Percentiles rank a stretch among this genome's conserved stretches.
Evolutionary conservation across 2,797 vertebrate species (phyloP).

Genomic region (Sebastes diaconus): DNA sequence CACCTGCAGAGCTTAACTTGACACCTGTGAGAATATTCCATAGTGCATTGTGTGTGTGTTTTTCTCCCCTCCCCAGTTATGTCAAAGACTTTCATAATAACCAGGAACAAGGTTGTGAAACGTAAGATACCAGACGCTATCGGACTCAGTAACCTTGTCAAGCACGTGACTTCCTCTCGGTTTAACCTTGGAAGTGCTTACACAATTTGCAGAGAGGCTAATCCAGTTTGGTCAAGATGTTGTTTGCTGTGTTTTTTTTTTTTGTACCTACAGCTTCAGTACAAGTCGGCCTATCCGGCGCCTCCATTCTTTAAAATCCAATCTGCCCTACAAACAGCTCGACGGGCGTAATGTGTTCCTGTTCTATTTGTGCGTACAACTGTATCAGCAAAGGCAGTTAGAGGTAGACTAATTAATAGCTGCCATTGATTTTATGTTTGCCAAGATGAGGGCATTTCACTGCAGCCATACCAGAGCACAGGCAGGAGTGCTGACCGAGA

Average conservation of each 20-base stretch:
- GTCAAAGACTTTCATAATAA: slow-evolving; percentile 13
- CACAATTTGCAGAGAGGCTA: neutral
- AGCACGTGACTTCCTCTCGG: slow-evolving; percentile 9
- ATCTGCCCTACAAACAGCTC: neutral
- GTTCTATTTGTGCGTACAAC: slow-evolving; percentile 45
- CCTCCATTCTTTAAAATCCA: slow-evolving; percentile 1
- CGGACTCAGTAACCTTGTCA: neutral
- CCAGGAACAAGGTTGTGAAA: slow-evolving; percentile 27
- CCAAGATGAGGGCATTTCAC: slow-evolving; percentile 57
- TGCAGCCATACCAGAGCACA: slow-evolving; percentile 25
- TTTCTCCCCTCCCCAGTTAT: neutral
- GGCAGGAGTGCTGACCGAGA: slow-evolving; percentile 63
- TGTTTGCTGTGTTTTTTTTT: neutral
- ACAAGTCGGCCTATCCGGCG: neutral
- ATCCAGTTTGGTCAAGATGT: neutral
- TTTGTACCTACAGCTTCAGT: neutral
- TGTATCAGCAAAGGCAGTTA: slow-evolving; percentile 52
- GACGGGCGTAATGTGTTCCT: slow-evolving; percentile 1
- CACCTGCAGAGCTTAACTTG: slow-evolving; percentile 58
- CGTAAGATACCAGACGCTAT: slow-evolving; percentile 13
- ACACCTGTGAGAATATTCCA: slow-evolving; percentile 70
- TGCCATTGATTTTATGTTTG: slow-evolving; percentile 72
- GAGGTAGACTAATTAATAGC: slow-evolving; percentile 72
- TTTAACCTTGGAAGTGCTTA: slow-evolving; percentile 11
- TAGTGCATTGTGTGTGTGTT: slow-evolving; percentile 31